phyloP scores from a whole-genome alignment of 2,113 vertebrate species.

The Cyanistes caeruleus region DNA sequence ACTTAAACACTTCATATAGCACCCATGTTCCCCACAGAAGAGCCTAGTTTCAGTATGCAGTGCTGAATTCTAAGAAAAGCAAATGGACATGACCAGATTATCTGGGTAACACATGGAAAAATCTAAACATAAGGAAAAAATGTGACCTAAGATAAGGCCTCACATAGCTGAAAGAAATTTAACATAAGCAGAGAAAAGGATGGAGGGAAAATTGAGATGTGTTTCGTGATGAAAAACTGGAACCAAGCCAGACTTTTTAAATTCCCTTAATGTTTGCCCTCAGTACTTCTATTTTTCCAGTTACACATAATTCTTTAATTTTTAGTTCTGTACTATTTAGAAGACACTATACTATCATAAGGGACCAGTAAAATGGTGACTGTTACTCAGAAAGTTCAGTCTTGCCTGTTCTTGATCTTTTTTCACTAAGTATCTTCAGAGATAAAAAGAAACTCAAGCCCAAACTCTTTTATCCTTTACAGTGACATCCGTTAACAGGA shows the following conservation, averaged over 20 bases:
- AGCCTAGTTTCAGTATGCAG: not conserved
- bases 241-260: not conserved
- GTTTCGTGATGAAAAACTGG: not conserved
- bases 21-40: not conserved
- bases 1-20: not conserved
- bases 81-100: not conserved
- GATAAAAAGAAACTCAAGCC: not conserved
- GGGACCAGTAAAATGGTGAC: not conserved
- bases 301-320: not conserved
- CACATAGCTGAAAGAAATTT: not conserved
- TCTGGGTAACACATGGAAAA: not conserved
- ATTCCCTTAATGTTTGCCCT: not conserved
- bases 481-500: not conserved
- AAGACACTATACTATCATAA: not conserved
- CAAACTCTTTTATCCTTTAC: not conserved
- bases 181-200: not conserved
- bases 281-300: not conserved
- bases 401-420: not conserved
- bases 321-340: not conserved
- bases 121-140: slow-evolving; percentile 4
- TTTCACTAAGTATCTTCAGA: not conserved
- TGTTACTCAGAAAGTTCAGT: not conserved
- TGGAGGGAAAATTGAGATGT: not conserved
- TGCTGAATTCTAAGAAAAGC: not conserved
- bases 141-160: not conserved